Percentiles rank a stretch among this genome's conserved stretches.
Evolutionary conservation across 2,797 vertebrate species (phyloP).

Genomic region (Pristis pectinata): DNA sequence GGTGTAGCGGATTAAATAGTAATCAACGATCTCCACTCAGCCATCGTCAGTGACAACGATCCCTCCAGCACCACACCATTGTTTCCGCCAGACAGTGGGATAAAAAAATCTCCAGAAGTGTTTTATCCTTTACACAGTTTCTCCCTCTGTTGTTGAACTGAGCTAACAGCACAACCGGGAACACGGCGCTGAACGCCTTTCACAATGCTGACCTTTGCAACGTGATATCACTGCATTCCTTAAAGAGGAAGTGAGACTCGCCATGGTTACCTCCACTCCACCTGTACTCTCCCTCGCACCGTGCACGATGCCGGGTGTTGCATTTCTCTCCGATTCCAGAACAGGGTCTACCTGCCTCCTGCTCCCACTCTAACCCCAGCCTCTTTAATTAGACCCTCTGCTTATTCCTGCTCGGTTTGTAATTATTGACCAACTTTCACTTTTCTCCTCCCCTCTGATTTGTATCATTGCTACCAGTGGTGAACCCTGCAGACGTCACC

Average conservation of each 20-base stretch:
- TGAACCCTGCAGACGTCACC: background rate
- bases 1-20: background rate
- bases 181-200: slow-evolving; percentile 38
- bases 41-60: slow-evolving; percentile 10
- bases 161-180: slow-evolving; percentile 39
- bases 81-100: background rate
- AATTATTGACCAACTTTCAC: background rate
- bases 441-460: background rate
- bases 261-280: background rate
- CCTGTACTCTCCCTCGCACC: background rate
- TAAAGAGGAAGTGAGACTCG: slow-evolving; percentile 45
- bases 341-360: background rate
- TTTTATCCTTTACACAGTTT: background rate
- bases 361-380: background rate
- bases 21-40: background rate
- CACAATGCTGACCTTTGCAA: slow-evolving; percentile 69
- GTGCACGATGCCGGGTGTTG: background rate
- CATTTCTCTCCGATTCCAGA: background rate
- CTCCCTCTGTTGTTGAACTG: slow-evolving; percentile 45
- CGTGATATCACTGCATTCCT: slow-evolving; percentile 58
- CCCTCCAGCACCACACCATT: background rate
- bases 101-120: background rate
- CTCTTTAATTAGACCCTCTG: background rate
- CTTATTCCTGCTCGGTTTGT: background rate
- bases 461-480: background rate